Conservation (phyloP, 2,888 invertebrate genomes). For the Cantharis lateralis region DNA sequence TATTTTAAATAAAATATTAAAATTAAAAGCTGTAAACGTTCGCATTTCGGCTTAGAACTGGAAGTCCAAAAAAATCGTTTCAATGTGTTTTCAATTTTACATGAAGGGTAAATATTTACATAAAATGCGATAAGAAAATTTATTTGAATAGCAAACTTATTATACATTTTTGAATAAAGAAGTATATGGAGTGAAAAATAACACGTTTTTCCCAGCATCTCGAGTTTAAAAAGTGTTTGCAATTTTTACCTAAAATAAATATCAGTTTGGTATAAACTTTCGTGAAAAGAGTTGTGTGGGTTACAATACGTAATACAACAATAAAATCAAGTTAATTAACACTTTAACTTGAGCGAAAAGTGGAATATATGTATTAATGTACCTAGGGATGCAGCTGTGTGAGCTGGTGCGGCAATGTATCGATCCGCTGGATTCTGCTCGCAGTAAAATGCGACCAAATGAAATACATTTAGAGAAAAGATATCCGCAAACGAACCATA, state of each 20-base stretch:
- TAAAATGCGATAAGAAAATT: background rate
- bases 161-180: background rate
- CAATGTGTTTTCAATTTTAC: background rate
- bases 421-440: slow-evolving; percentile 1
- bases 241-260: background rate
- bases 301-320: background rate
- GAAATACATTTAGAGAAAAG: slow-evolving; percentile 2
- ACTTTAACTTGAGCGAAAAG: background rate
- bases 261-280: background rate
- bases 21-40: background rate
- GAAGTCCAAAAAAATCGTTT: background rate
- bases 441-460: background rate
- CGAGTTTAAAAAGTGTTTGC: background rate
- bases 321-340: background rate
- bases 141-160: background rate
- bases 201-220: background rate
- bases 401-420: slow-evolving; percentile 1
- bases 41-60: background rate
- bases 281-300: background rate
- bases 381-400: background rate
- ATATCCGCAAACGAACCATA: background rate
- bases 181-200: background rate
- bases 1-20: background rate
- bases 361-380: background rate
- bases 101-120: background rate